Evolutionary conservation across 2,797 vertebrate species (phyloP), one percentile per base, ranked within the genome.

Genomic region (Bufotes viridis): DNA sequence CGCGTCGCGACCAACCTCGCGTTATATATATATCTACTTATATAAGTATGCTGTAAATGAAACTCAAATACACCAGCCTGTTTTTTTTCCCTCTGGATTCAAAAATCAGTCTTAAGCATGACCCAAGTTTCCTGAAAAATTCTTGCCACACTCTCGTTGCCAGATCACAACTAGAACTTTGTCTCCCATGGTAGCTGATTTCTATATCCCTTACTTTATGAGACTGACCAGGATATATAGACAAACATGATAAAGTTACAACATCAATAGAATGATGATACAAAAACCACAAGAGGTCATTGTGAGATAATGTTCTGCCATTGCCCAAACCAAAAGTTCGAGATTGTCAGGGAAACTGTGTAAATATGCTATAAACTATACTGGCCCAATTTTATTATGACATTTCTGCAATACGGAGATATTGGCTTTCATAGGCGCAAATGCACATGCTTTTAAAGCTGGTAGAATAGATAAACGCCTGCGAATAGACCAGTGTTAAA

Each of bases 401-500:
- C 80, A 78, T 82, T 87, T 82, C 75, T 67, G 29, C 51, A 84
- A 63, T 78, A 60, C 63, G 22, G 53, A 70, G 67, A 79, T 82
- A 75, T 55, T 81, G 57, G 55, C 42, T 75, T 61, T 80, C 26
- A 69, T 72, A 84, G 74, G 84, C 70, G 67, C 53, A 13, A 13
- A 22, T 51, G 82, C 20, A 26, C 29, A 29, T 57, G 9, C 17
- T 80, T 84, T 80, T 80, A 79, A 18, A 84, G 76, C 11, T 51
- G 22, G 29, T 22, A 53, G 55, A 63, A 55, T 24, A 81, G 65
- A 84, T 88, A 84, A 84, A 80, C 80, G 53, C 60, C 69, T 53
- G 26, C 78, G 63, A 80, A 88, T 84, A 84, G 63, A 61, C 75
- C 76, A 84, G 81, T 87, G 81, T 75, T 78, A 82, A 87, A 58